These are phyloP conservation scores for Calameuta pallipes DNA, from an alignment of 2,888 invertebrate species.

Conservation along the genomic window DNA sequence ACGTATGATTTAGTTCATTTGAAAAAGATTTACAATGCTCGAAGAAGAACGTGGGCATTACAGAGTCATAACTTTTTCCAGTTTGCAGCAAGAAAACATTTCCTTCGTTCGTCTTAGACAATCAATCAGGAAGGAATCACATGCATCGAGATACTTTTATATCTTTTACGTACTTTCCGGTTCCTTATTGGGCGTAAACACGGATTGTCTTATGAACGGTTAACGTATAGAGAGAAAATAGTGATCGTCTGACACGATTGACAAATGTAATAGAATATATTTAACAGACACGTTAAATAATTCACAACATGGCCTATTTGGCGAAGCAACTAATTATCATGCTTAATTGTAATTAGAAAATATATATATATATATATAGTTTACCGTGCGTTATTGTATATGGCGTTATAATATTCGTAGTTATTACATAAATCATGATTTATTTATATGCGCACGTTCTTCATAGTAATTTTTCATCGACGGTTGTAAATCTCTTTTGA, in stretches of 20 bases:
- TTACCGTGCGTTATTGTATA: not conserved
- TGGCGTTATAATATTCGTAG: not conserved
- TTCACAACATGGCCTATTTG: not conserved
- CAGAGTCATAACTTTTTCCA: not conserved
- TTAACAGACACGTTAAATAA: not conserved
- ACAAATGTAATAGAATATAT: not conserved
- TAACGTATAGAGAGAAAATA: not conserved
- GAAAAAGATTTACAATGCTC: constrained; percentile 5
- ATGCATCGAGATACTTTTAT: not conserved
- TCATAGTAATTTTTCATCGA: constrained; percentile 8
- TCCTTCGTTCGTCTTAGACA: constrained; percentile 9
- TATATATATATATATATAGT: not conserved
- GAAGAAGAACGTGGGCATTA: not conserved
- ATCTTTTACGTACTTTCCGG: not conserved
- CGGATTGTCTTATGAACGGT: not conserved
- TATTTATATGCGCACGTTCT: constrained; percentile 7
- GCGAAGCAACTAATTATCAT: not conserved
- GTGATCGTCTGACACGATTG: not conserved
- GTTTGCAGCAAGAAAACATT: not conserved
- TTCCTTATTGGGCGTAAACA: not conserved
- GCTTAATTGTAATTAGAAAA: not conserved
- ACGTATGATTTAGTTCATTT: not conserved
- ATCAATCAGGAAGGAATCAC: constrained; percentile 13
- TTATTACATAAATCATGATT: not conserved
- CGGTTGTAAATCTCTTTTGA: constrained; percentile 24